Percentiles rank a stretch among this genome's conserved stretches.
These are phyloP conservation scores for Diplazon laetatorius DNA, from an alignment of 2,888 invertebrate species.

Conservation along the genomic window DNA sequence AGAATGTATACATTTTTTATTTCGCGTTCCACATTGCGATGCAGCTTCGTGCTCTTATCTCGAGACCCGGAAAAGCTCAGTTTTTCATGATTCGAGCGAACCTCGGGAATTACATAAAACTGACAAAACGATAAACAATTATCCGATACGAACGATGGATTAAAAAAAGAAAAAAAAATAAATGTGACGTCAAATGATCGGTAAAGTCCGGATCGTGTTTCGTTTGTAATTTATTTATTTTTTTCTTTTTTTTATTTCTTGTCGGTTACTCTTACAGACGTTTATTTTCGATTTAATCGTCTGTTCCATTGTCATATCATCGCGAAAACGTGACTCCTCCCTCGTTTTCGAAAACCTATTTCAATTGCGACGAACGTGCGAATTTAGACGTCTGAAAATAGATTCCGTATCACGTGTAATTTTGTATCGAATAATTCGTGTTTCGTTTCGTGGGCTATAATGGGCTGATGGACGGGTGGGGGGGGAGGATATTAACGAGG, in stretches of 20 bases:
- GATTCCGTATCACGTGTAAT: neutral
- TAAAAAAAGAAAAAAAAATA: neutral
- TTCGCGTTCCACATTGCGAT: slow-evolving; percentile 5
- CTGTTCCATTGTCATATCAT: no score
- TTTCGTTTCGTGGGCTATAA: neutral
- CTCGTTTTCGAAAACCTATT: no score
- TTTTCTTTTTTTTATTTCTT: no score
- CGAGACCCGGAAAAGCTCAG: slow-evolving; percentile 52
- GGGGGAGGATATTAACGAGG: no score
- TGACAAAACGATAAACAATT: slow-evolving; percentile 29
- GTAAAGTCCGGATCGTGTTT: slow-evolving; percentile 31
- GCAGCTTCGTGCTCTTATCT: slow-evolving; percentile 31
- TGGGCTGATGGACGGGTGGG: no score
- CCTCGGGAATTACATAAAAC: slow-evolving; percentile 24
- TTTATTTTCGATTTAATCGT: no score
- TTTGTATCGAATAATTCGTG: slow-evolving; percentile 14
- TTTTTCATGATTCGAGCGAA: slow-evolving; percentile 24
- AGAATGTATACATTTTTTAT: slow-evolving; percentile 16
- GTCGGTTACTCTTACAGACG: no score
- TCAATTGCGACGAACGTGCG: neutral
- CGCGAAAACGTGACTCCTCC: no score
- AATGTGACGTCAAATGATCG: neutral
- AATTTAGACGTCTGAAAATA: slow-evolving; percentile 29
- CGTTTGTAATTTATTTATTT: slow-evolving; percentile 1
- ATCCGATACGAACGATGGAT: neutral